Percentiles rank a stretch among this genome's conserved stretches.
Evolutionary conservation across 2,113 vertebrate genomes (phyloP).

Genomic region (Corythornis cristatus): DNA sequence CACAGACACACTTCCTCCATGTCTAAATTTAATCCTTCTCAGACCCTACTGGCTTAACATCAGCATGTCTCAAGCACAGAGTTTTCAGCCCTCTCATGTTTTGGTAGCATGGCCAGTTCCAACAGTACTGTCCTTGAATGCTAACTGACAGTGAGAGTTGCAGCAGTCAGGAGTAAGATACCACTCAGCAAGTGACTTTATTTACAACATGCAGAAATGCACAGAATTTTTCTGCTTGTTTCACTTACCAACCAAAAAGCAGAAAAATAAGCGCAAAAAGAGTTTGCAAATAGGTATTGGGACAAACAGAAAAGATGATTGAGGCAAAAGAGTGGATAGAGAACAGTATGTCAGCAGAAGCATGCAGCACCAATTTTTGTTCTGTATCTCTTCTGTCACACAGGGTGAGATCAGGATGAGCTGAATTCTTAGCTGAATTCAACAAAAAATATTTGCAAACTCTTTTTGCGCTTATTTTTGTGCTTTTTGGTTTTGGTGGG

Average conservation of each 20-base stretch:
- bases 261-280: background rate
- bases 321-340: background rate
- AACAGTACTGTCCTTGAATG: background rate
- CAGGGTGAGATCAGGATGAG: background rate
- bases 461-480: background rate
- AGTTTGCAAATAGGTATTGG: background rate
- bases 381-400: background rate
- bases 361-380: background rate
- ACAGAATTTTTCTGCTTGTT: background rate
- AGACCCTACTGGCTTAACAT: background rate
- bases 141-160: background rate
- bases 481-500: background rate
- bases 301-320: background rate
- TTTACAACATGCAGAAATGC: background rate
- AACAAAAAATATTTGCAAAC: background rate
- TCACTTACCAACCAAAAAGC: background rate
- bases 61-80: background rate
- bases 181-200: background rate
- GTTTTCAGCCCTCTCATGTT: background rate
- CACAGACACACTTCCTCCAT: conserved; percentile 17
- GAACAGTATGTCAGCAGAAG: background rate
- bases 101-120: background rate
- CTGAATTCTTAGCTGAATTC: too few relatives aligned
- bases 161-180: background rate
- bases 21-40: conserved; percentile 57